Percentiles rank a stretch among this genome's conserved stretches.
phyloP scores from a whole-genome alignment of 2,888 invertebrate species.

The Sarcophaga rosellei region DNA sequence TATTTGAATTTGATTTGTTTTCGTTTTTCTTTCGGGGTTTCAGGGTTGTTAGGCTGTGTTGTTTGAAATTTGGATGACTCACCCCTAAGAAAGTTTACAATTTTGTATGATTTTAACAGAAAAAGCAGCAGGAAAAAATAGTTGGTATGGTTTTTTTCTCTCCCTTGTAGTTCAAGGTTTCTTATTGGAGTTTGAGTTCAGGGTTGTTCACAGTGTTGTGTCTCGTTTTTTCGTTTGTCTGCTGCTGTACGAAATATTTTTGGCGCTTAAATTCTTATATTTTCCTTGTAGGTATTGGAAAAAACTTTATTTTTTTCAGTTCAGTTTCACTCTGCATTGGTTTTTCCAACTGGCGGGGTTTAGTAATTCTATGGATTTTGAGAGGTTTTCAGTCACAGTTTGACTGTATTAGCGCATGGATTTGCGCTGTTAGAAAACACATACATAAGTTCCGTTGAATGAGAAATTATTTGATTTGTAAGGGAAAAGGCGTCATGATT shows the following conservation, averaged over 20 bases:
- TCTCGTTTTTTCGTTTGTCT: constrained; percentile 25
- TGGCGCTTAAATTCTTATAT: constrained; percentile 59
- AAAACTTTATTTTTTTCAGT: constrained; percentile 34
- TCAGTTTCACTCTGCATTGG: neutral
- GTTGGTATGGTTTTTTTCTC: constrained; percentile 18
- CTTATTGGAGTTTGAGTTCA: constrained; percentile 66
- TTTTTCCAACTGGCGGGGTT: constrained; percentile 55
- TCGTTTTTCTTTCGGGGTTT: neutral
- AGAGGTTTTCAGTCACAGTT: constrained; percentile 51
- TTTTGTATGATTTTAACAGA: neutral
- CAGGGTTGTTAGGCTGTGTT: constrained; percentile 30
- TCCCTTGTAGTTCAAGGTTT: constrained; percentile 63
- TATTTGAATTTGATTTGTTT: constrained; percentile 49
- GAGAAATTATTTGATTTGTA: neutral
- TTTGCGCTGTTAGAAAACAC: neutral
- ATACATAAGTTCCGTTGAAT: constrained; percentile 5
- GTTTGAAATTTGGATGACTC: constrained; percentile 36
- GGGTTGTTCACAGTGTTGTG: constrained; percentile 28
- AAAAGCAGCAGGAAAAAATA: neutral
- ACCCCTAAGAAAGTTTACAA: constrained; percentile 30
- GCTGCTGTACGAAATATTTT: constrained; percentile 47
- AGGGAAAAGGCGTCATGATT: neutral
- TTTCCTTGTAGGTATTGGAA: constrained; percentile 7
- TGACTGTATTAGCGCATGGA: constrained; percentile 40
- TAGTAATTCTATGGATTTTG: constrained; percentile 28